These are phyloP conservation scores for Pteropus alecto DNA, from an alignment of 2,113 vertebrate species.

Conservation along the genomic window DNA sequence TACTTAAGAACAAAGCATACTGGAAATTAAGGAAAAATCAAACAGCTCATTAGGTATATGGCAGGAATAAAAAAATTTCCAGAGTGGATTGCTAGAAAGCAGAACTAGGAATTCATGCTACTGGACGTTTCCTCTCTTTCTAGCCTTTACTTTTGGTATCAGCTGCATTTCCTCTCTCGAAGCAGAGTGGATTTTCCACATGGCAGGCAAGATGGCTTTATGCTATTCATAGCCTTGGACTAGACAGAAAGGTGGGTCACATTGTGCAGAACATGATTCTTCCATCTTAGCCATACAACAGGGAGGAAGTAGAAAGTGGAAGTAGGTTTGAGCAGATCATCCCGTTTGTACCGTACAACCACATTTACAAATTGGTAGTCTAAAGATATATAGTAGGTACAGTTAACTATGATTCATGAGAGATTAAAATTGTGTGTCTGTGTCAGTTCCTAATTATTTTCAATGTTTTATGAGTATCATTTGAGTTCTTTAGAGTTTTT, in stretches of 20 bases:
- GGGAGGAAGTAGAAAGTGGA: background rate
- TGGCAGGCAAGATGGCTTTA: background rate
- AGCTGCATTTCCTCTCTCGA: background rate
- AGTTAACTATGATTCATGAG: background rate
- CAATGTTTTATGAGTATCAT: background rate
- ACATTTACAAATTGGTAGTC: background rate
- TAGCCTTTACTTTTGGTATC: background rate
- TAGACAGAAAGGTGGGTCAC: background rate
- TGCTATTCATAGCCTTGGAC: background rate
- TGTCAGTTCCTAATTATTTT: constrained; percentile 14
- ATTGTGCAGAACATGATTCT: background rate
- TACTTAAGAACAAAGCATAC: background rate
- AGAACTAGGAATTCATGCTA: background rate
- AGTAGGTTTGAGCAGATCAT: background rate
- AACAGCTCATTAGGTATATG: background rate
- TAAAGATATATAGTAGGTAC: background rate
- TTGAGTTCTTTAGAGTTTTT: background rate
- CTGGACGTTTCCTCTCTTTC: background rate
- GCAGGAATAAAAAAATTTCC: background rate
- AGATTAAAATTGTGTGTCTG: background rate
- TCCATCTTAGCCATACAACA: background rate
- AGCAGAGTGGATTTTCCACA: background rate
- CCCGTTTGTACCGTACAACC: background rate
- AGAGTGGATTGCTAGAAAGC: background rate
- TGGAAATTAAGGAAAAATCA: background rate